Conservation (phyloP, 2,113 vertebrate species). For the Bambusicola thoracicus region DNA sequence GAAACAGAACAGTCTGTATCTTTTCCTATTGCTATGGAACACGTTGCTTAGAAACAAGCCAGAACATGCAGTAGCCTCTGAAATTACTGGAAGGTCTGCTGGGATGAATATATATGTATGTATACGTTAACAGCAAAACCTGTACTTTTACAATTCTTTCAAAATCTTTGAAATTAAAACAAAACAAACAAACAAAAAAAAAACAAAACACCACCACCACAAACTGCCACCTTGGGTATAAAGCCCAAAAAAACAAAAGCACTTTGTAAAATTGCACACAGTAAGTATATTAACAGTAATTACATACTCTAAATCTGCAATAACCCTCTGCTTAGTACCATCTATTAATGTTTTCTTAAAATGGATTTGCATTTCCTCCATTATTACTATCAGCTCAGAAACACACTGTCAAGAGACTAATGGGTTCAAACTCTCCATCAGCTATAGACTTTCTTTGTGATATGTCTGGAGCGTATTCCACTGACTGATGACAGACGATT, state of each 20-base stretch:
- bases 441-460: neutral
- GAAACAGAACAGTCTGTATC: constrained; percentile 12
- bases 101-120: neutral
- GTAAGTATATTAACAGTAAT: neutral
- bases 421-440: neutral
- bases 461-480: neutral
- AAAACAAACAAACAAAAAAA: too few relatives aligned
- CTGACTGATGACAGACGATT: neutral
- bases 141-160: neutral
- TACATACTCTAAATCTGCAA: neutral
- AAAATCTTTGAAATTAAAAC: neutral
- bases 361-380: neutral
- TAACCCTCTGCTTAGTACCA: neutral
- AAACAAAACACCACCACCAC: too few relatives aligned
- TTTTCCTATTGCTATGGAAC: constrained; percentile 8
- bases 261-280: neutral
- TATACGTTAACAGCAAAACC: neutral
- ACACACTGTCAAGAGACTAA: neutral
- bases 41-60: constrained; percentile 56
- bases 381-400: neutral
- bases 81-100: neutral
- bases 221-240: neutral
- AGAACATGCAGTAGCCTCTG: neutral
- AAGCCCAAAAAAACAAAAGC: neutral
- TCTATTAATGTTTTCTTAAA: neutral